Base-by-base conservation (phyloP, 2,797 vertebrate species). In the Merluccius polli region DNA sequence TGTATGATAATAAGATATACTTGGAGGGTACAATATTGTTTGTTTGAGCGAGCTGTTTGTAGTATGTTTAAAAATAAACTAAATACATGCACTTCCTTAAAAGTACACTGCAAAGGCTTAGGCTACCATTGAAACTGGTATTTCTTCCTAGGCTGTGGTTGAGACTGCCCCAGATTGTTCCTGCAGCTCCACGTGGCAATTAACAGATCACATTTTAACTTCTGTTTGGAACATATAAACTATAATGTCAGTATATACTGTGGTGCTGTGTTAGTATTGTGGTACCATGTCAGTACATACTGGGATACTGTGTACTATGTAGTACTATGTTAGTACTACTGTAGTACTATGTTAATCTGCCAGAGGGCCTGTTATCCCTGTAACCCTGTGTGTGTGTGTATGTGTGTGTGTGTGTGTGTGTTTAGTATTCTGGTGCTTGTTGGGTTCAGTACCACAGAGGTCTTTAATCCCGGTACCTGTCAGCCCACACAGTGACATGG, bases 401-500 rank as follows among this genome's bases (percentile, higher is more conserved):
- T 30, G 59, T 63, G 59, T 63, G 24, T 27, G n/a, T 63, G 59
- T 27, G 59, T 11, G 59, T 63, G 59, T 65, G n/a, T 27, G 59
- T 65, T 65, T 65, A 65, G 59, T 65, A 65, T 65, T 65, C 59
- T 65, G 59, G 59, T 65, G 59, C 59, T 65, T 10, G n/a, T 65
- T 65, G 59, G 7, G 59, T 65, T 65, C 59, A 0, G 59, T 65
- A 65, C 59, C 59, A 65, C 59, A 65, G 59, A 65, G 59, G 59
- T 65, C 59, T 65, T 65, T 65, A 65, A 65, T 65, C 59, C 59
- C n/a, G n/a, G 59, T 65, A 65, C 59, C 59, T 65, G 59, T 65
- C 59, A 65, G 59, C 59, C 59, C 59, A 65, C 59, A 65, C 59
- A 65, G 59, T 65, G 59, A 70, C 68, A 70, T 70, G 68, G 32